phyloP scores from a whole-genome alignment of 1,140 invertebrate genomes.

The Neodiprion lecontei region DNA sequence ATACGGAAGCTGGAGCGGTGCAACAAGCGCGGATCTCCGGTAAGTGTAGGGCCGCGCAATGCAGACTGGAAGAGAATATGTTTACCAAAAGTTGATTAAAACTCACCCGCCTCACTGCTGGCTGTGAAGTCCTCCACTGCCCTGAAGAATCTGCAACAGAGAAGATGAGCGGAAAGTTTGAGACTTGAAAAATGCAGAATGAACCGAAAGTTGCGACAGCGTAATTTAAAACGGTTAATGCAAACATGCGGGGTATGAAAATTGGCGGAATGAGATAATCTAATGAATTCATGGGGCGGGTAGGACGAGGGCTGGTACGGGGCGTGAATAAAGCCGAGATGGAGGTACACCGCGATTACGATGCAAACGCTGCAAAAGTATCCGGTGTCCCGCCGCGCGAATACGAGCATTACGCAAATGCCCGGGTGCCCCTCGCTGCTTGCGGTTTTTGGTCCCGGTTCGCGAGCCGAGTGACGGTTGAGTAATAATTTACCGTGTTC shows the following conservation, averaged over 20 bases:
- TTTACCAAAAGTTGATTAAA: background rate
- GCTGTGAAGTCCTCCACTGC: constrained; percentile 57
- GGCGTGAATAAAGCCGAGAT: constrained; percentile 2
- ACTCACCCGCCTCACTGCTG: constrained; percentile 42
- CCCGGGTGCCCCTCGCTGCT: too few relatives aligned
- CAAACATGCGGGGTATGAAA: constrained; percentile 1
- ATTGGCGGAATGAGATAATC: constrained; percentile 28
- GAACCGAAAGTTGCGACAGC: background rate
- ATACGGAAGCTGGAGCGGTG: background rate
- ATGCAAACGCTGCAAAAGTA: background rate
- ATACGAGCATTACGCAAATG: too few relatives aligned
- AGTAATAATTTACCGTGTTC: background rate
- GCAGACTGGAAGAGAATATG: too few relatives aligned
- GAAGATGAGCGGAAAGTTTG: constrained; percentile 17
- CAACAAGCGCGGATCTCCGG: background rate
- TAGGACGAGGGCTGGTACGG: background rate
- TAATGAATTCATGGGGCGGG: constrained; percentile 25
- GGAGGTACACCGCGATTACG: background rate
- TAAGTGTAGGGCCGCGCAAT: too few relatives aligned
- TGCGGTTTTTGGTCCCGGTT: too few relatives aligned
- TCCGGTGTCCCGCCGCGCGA: too few relatives aligned
- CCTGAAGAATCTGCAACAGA: constrained; percentile 64
- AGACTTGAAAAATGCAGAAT: too few relatives aligned
- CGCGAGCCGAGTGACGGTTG: background rate
- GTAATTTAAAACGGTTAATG: background rate